Evolutionary conservation across 2,113 vertebrate genomes (phyloP).

Genomic region (Gymnobelideus leadbeateri): DNA sequence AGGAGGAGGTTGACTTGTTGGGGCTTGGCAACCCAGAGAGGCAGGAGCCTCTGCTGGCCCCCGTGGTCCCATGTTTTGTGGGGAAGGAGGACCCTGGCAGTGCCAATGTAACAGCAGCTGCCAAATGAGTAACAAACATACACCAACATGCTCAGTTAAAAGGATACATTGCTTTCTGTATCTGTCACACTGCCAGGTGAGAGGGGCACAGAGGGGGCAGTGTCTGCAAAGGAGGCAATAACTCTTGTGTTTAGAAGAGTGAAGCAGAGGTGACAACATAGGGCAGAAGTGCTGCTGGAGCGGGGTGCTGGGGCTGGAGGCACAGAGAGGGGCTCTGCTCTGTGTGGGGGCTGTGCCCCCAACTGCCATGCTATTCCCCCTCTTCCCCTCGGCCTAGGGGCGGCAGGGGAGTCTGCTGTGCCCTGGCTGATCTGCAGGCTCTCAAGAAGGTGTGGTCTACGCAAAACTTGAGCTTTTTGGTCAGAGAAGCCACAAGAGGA

Average conservation of each 20-base stretch:
- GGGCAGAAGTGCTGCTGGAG: neutral
- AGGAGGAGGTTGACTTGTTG: neutral
- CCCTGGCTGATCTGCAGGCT: neutral
- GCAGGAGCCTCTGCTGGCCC: neutral
- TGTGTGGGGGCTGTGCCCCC: too few species aligned
- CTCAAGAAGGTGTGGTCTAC: neutral
- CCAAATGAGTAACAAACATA: neutral
- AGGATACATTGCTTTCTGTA: neutral
- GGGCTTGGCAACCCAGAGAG: neutral
- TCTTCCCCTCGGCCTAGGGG: neutral
- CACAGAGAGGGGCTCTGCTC: neutral
- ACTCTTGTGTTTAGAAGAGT: neutral
- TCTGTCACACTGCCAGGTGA: neutral
- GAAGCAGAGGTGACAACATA: neutral
- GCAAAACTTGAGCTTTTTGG: neutral
- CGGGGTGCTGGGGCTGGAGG: neutral
- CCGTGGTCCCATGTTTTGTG: constrained; percentile 13
- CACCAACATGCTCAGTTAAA: neutral
- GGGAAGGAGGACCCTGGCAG: neutral
- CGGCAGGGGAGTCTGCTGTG: neutral
- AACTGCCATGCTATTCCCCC: neutral
- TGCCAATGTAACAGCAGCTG: neutral
- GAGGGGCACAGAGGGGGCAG: neutral
- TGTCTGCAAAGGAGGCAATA: neutral
- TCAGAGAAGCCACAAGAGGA: neutral